phyloP scores from a whole-genome alignment of 2,113 vertebrate species.

The Galeopterus variegatus region DNA sequence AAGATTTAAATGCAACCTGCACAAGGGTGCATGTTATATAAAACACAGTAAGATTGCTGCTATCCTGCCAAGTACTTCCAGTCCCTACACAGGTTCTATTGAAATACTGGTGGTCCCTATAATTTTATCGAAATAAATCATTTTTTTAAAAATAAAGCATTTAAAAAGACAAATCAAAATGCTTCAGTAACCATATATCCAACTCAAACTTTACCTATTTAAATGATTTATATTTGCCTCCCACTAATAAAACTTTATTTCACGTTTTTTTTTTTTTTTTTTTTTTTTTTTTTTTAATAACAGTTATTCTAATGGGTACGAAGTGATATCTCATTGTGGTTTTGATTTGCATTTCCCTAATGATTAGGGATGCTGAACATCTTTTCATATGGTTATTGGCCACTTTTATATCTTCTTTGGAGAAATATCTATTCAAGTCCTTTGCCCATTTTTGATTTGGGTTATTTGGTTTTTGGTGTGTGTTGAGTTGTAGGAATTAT shows the following conservation, averaged over 20 bases:
- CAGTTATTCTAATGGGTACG: not conserved
- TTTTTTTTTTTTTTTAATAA: not conserved
- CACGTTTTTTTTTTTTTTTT: no score
- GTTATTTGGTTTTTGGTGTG: not conserved
- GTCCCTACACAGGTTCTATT: constrained; percentile 80
- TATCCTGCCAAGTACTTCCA: constrained; percentile 78
- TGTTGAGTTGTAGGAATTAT: constrained; percentile 1
- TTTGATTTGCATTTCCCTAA: constrained; percentile 41
- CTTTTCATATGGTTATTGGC: not conserved
- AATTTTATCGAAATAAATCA: constrained; percentile 76
- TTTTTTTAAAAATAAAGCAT: no score
- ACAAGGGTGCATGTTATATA: not conserved
- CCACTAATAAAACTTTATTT: no score
- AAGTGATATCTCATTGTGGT: not conserved
- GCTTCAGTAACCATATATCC: no score
- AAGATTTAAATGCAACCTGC: constrained; percentile 63
- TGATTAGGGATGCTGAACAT: not conserved
- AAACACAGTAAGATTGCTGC: constrained; percentile 14
- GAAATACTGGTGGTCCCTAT: constrained; percentile 70
- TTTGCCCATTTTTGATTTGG: not conserved
- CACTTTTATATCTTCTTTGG: not conserved
- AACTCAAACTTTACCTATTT: no score
- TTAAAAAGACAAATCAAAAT: no score
- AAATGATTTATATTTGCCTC: no score
- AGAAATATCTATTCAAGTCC: not conserved